These are phyloP conservation scores for Phocoena sinus DNA, from an alignment of 2,113 vertebrate species.

Conservation along the genomic window DNA sequence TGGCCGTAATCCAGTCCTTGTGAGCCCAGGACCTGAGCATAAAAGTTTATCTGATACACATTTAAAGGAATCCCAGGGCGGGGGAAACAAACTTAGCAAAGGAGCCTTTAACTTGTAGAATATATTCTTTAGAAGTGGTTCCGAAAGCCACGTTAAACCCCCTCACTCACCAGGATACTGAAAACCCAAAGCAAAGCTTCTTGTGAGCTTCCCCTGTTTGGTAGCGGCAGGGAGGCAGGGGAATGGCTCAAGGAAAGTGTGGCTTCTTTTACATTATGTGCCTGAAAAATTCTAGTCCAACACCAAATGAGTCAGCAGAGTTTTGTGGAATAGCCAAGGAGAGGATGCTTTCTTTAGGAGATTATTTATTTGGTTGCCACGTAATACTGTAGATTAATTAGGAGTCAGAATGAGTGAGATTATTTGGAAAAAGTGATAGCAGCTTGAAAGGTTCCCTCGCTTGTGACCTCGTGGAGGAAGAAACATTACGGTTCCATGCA, in stretches of 20 bases:
- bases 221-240: neutral
- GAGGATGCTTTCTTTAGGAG: slow-evolving; percentile 32
- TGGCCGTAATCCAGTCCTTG: neutral
- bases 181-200: neutral
- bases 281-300: slow-evolving; percentile 5
- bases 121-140: neutral
- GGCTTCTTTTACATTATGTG: neutral
- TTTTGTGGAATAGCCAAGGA: slow-evolving; percentile 47
- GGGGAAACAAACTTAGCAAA: neutral
- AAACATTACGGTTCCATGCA: neutral
- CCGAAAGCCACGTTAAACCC: neutral
- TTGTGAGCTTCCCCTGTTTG: neutral
- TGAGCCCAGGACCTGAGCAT: neutral
- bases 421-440: slow-evolving; percentile 62
- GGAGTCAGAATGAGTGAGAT: slow-evolving; percentile 51
- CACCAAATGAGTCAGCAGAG: slow-evolving; percentile 59
- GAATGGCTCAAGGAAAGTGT: neutral
- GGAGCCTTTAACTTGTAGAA: neutral
- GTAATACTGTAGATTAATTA: slow-evolving; percentile 59
- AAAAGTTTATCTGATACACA: neutral
- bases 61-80: neutral
- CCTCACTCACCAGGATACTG: neutral
- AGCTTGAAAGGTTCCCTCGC: slow-evolving; percentile 26
- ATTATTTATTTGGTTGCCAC: slow-evolving; percentile 72
- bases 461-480: slow-evolving; percentile 39